Percentiles rank a stretch among this genome's conserved stretches.
Evolutionary conservation across 2,888 invertebrate species (phyloP).

Genomic region (Dendrolimus pini): DNA sequence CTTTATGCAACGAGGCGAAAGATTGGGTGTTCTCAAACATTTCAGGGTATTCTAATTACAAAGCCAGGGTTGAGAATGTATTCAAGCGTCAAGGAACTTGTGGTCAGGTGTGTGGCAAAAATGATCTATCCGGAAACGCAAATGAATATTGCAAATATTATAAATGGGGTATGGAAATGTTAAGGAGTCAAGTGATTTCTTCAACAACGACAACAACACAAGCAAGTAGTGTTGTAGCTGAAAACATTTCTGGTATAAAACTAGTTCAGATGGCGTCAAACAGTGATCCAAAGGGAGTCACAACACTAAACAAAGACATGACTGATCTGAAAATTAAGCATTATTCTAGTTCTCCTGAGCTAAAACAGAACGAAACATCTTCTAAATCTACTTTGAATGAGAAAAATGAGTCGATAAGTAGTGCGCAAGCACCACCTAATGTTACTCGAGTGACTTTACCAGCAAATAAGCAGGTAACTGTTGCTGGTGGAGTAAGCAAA

Average conservation of each 20-base stretch:
- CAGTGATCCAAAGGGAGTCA: no score
- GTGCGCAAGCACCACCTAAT: conserved; percentile 1
- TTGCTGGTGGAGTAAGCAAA: background rate
- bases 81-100: conserved; percentile 34
- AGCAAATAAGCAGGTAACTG: conserved; percentile 9
- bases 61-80: conserved; percentile 25
- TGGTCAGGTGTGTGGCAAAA: conserved; percentile 41
- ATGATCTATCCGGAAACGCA: conserved; percentile 32
- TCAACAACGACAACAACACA: conserved; percentile 11
- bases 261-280: conserved; percentile 4
- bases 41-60: conserved; percentile 27
- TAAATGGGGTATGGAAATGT: conserved; percentile 44
- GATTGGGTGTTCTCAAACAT: conserved; percentile 41
- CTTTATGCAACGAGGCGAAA: conserved; percentile 37
- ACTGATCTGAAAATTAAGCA: conserved; percentile 5
- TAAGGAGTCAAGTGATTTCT: conserved; percentile 19
- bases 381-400: background rate
- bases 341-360: background rate
- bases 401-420: background rate
- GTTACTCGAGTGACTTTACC: conserved; percentile 4
- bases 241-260: conserved; percentile 2
- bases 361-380: conserved; percentile 5
- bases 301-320: conserved; percentile 2
- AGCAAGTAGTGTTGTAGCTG: conserved; percentile 5
- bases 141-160: conserved; percentile 60